A percentile compares a stretch with the other conserved stretches of the same genome.
Evolutionary conservation across 2,113 vertebrate genomes (phyloP).

Genomic region (Amazona guildingii): DNA sequence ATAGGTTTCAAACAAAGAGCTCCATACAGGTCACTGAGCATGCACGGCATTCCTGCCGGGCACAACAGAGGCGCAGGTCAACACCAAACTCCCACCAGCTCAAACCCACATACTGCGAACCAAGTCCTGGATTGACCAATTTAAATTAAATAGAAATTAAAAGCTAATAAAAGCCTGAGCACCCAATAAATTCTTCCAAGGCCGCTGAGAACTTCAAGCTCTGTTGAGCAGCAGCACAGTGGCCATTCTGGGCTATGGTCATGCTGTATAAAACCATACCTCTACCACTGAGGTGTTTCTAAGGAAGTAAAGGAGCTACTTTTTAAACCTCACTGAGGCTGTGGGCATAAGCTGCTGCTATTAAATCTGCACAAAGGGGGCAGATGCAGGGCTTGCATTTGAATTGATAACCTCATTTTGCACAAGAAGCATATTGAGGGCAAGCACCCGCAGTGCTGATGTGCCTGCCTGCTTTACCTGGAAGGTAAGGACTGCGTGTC

Average conservation of each 20-base stretch:
- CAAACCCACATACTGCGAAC: background rate
- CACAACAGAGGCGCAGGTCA: fast-evolving
- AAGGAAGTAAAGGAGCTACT: background rate
- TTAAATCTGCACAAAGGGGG: background rate
- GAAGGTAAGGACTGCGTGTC: fast-evolving
- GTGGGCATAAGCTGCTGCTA: background rate
- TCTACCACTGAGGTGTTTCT: background rate
- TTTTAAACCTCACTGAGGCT: background rate
- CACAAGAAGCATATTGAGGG: background rate
- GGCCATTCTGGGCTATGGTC: background rate
- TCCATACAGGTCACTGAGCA: background rate
- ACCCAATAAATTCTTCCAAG: background rate
- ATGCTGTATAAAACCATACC: background rate
- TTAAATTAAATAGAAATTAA: background rate
- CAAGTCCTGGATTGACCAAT: background rate
- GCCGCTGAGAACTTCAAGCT: background rate
- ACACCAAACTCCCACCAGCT: background rate
- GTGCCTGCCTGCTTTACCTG: background rate
- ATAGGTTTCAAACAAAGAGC: fast-evolving
- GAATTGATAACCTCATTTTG: background rate
- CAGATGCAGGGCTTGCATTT: background rate
- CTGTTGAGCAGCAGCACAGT: background rate
- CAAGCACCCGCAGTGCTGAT: background rate
- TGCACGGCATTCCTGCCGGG: fast-evolving
- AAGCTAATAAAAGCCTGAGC: background rate